Evolutionary conservation across 2,797 vertebrate species (phyloP).

Genomic region (Enteromius treurensis): DNA sequence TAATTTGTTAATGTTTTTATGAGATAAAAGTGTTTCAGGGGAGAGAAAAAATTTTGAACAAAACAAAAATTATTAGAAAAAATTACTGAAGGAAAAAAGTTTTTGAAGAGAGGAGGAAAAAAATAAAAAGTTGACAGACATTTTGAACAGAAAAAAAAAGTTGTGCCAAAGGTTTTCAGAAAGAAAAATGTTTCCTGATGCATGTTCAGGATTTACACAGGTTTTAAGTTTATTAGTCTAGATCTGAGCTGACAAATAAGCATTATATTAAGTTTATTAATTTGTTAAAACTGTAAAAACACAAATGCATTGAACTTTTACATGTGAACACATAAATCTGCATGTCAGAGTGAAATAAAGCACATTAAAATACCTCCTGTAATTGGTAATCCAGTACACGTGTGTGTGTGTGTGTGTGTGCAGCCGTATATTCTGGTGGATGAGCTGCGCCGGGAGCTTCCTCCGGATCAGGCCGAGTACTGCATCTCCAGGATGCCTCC

Average conservation of each 20-base stretch:
- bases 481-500: constrained; percentile 86
- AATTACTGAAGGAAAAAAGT: not conserved
- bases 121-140: not conserved
- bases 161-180: no score
- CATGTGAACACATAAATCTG: no score
- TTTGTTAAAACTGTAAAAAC: no score
- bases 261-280: not conserved
- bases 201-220: no score
- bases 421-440: constrained; percentile 86
- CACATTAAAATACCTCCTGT: not conserved
- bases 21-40: no score
- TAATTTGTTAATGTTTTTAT: not conserved
- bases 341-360: not conserved
- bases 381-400: no score
- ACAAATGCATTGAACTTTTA: no score
- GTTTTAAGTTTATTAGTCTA: not conserved
- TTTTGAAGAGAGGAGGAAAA: not conserved
- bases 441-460: constrained; percentile 83
- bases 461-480: constrained; percentile 87
- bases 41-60: no score
- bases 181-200: no score
- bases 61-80: not conserved
- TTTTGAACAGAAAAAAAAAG: not conserved
- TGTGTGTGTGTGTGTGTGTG: not conserved
- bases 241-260: not conserved